phyloP scores from a whole-genome alignment of 1,140 invertebrate genomes.

The Amyelois transitella region DNA sequence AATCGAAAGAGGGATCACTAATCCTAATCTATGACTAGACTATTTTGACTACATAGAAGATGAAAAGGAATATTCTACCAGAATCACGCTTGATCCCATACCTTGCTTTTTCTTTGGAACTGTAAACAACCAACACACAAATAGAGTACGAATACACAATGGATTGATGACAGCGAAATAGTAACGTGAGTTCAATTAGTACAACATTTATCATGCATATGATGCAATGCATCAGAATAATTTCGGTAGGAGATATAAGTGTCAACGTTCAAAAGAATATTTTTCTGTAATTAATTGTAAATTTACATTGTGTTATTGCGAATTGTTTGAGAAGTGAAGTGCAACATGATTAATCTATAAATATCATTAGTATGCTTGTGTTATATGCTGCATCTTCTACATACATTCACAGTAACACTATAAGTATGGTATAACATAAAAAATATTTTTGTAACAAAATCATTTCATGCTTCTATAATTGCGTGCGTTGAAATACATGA shows the following conservation, averaged over 20 bases:
- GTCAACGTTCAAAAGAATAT: background rate
- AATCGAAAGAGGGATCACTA: slow-evolving; percentile 41
- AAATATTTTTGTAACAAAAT: background rate
- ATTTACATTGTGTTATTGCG: background rate
- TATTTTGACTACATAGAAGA: slow-evolving; percentile 66
- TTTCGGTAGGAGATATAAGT: background rate
- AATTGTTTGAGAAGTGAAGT: background rate
- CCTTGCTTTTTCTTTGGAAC: slow-evolving; percentile 75
- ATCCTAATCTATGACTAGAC: slow-evolving; percentile 65
- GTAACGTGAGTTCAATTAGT: slow-evolving; percentile 11
- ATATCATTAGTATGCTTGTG: no score
- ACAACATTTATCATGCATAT: slow-evolving; percentile 51
- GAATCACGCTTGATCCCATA: slow-evolving; percentile 73
- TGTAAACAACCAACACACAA: slow-evolving; percentile 74
- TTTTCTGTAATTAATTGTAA: background rate
- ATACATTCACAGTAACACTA: background rate
- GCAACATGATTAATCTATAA: no score
- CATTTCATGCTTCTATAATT: background rate
- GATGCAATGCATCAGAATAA: slow-evolving; percentile 42
- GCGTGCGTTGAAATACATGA: background rate
- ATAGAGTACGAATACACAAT: slow-evolving; percentile 65
- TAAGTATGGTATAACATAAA: background rate
- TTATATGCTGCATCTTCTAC: background rate
- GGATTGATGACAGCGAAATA: slow-evolving; percentile 44
- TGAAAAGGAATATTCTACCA: slow-evolving; percentile 74